Conservation (phyloP, 2,888 invertebrate species). For the Agelastica alni region DNA sequence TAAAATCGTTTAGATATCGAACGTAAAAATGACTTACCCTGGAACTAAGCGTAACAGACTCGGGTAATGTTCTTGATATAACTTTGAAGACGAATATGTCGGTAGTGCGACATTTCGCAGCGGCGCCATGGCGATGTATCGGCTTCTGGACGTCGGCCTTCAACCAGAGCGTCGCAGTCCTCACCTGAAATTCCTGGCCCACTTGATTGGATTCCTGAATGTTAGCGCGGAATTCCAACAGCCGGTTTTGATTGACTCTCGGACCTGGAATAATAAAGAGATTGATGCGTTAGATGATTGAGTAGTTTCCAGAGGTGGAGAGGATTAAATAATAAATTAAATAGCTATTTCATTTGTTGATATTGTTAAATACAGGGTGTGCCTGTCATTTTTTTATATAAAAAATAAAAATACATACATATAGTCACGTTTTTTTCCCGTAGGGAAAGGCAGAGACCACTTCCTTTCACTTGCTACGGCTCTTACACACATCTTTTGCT, state of each 20-base stretch:
- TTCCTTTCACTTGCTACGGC: too few species aligned
- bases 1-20: too few species aligned
- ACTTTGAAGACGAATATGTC: slow-evolving; percentile 55
- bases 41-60: slow-evolving; percentile 66
- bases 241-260: slow-evolving; percentile 80
- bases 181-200: slow-evolving; percentile 70
- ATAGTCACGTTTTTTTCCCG: too few species aligned
- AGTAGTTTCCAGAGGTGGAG: neutral
- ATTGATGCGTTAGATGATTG: neutral
- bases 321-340: too few species aligned
- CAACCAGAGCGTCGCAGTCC: slow-evolving; percentile 79
- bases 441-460: too few species aligned
- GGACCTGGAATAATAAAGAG: slow-evolving; percentile 65
- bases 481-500: too few species aligned
- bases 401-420: too few species aligned
- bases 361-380: too few species aligned
- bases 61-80: slow-evolving; percentile 56
- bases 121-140: slow-evolving; percentile 2
- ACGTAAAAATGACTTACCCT: too few species aligned
- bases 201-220: slow-evolving; percentile 58
- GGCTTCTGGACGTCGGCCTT: slow-evolving; percentile 63
- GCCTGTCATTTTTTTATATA: too few species aligned
- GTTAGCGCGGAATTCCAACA: slow-evolving; percentile 82
- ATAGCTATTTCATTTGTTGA: too few species aligned
- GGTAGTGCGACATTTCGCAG: slow-evolving; percentile 46